phyloP scores from a whole-genome alignment of 2,113 vertebrate genomes.

The Laticauda colubrina region DNA sequence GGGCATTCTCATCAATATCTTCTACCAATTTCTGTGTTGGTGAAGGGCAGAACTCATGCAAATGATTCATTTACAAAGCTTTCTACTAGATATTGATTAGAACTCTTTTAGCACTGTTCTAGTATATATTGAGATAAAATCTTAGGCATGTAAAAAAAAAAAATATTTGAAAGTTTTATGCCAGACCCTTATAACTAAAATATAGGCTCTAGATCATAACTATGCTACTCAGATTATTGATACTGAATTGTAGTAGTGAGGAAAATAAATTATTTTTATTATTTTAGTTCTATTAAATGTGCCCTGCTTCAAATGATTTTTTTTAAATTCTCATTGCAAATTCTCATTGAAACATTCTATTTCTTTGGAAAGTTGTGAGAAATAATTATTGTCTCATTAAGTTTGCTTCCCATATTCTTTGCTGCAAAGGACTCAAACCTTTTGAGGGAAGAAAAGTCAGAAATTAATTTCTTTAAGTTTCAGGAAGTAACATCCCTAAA shows the following conservation, averaged over 20 bases:
- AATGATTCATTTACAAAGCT: not conserved
- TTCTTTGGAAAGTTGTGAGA: conserved; percentile 26
- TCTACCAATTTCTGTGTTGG: not conserved
- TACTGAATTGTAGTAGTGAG: not conserved
- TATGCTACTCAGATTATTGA: not conserved
- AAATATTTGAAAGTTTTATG: not conserved
- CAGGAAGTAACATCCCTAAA: not conserved
- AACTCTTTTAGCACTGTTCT: not conserved
- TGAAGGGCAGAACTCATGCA: not conserved
- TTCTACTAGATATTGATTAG: not conserved
- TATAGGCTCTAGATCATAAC: not conserved
- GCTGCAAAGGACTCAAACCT: not conserved
- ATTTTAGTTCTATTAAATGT: conserved; percentile 15
- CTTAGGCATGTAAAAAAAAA: not conserved
- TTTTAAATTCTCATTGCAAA: conserved; percentile 24
- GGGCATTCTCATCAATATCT: not conserved
- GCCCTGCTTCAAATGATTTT: conserved; percentile 15
- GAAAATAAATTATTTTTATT: not conserved
- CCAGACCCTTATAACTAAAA: not conserved
- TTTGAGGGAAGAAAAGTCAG: conserved; percentile 18
- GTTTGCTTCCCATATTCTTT: conserved; percentile 38
- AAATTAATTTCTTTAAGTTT: conserved; percentile 32
- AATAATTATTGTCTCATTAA: conserved; percentile 40
- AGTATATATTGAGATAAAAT: not conserved
- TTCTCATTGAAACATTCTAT: not conserved